Percentiles rank a stretch among this genome's conserved stretches.
These are phyloP conservation scores for Poeciliopsis paucimaculata DNA, from an alignment of 2,797 vertebrate genomes.

Conservation along the genomic window DNA sequence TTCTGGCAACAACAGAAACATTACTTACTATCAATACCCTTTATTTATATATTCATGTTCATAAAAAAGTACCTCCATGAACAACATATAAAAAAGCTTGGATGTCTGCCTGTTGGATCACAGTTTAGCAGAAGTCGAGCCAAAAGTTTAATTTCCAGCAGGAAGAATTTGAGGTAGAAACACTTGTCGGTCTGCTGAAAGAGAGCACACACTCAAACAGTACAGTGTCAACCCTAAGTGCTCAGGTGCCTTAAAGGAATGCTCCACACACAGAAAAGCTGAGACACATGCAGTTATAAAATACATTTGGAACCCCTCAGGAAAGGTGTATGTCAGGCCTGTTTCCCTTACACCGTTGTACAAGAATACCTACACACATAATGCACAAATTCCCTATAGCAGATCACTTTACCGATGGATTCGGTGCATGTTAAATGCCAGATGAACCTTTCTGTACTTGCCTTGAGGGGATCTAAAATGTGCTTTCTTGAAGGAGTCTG, in stretches of 20 bases:
- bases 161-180: background rate
- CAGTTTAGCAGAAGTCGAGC: background rate
- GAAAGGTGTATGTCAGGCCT: constrained; percentile 35
- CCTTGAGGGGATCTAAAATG: constrained; percentile 51
- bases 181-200: background rate
- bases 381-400: constrained; percentile 39
- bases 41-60: background rate
- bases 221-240: constrained; percentile 22
- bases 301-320: constrained; percentile 34
- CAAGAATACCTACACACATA: constrained; percentile 24
- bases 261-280: constrained; percentile 29
- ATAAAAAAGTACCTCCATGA: background rate
- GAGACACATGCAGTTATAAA: constrained; percentile 47
- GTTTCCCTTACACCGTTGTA: constrained; percentile 37
- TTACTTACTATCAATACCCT: background rate
- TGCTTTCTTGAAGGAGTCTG: constrained; percentile 51
- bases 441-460: constrained; percentile 57
- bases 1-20: background rate
- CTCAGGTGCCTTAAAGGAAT: constrained; percentile 44
- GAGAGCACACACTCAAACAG: constrained; percentile 4
- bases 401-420: constrained; percentile 64
- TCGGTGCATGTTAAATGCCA: constrained; percentile 43
- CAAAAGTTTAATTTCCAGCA: background rate
- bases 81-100: background rate
- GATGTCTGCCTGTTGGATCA: background rate